phyloP scores from a whole-genome alignment of 1,140 invertebrate genomes.

The Sweltsa coloradensis region DNA sequence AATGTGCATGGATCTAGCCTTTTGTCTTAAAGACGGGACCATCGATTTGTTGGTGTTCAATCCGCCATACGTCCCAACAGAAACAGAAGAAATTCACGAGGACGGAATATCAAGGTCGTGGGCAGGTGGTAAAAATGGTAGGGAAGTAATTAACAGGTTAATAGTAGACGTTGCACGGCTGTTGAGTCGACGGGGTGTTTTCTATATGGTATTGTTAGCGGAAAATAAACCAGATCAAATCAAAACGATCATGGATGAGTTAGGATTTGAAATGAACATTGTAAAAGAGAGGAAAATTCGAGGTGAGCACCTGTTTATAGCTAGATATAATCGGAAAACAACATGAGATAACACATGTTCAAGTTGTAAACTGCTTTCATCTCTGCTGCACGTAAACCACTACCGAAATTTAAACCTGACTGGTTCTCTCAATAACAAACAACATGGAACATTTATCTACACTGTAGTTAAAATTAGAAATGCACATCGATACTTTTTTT shows the following conservation, averaged over 20 bases:
- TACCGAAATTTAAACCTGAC: no score
- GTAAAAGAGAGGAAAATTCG: constrained; percentile 55
- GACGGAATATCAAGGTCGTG: constrained; percentile 53
- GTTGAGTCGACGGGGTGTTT: constrained; percentile 53
- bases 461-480: no score
- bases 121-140: constrained; percentile 72
- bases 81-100: constrained; percentile 46
- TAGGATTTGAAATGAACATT: constrained; percentile 44
- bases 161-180: constrained; percentile 43
- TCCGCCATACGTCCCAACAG: constrained; percentile 93
- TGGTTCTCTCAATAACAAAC: no score
- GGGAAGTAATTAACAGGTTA: constrained; percentile 45
- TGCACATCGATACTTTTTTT: no score
- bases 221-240: constrained; percentile 77
- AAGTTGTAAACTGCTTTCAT: no score
- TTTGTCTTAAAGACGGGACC: constrained; percentile 30
- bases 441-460: no score
- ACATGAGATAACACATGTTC: no score
- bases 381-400: no score
- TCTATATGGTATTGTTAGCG: constrained; percentile 75
- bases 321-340: no score
- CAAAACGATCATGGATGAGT: constrained; percentile 38
- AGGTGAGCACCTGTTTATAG: constrained; percentile 57
- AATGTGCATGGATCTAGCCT: constrained; percentile 53
- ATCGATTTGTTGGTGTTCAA: constrained; percentile 91